Percentiles rank a stretch among this genome's conserved stretches.
Conservation (phyloP, 1,140 invertebrate species). For the Leptinotarsa texana region DNA sequence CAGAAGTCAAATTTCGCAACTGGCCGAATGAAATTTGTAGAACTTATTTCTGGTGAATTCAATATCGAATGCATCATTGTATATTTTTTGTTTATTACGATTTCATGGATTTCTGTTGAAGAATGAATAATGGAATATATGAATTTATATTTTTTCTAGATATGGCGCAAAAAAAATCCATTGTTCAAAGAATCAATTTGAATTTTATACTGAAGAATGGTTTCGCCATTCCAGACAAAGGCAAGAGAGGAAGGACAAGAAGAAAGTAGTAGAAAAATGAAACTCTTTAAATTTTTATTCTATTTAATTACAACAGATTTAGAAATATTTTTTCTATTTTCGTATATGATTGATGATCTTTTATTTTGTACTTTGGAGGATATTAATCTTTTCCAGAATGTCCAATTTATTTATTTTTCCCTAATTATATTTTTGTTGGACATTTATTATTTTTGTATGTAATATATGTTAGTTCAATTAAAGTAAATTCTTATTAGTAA, state of each 20-base stretch:
- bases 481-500: too few relatives aligned
- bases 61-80: background rate
- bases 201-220: background rate
- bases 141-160: background rate
- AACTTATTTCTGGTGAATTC: background rate
- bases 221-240: background rate
- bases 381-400: too few relatives aligned
- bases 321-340: background rate
- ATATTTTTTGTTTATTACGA: background rate
- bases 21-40: background rate
- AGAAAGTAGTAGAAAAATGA: background rate
- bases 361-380: too few relatives aligned
- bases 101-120: background rate
- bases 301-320: background rate
- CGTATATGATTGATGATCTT: background rate
- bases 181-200: background rate
- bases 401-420: too few relatives aligned
- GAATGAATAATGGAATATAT: background rate
- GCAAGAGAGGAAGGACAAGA: background rate
- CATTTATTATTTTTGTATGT: too few relatives aligned
- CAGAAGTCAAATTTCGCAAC: background rate
- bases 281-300: background rate
- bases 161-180: background rate
- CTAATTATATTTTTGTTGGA: too few relatives aligned
- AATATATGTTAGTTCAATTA: too few relatives aligned